Base-by-base conservation (phyloP, 1,140 invertebrate genomes). In the Cyrtorhinus lividipennis region DNA sequence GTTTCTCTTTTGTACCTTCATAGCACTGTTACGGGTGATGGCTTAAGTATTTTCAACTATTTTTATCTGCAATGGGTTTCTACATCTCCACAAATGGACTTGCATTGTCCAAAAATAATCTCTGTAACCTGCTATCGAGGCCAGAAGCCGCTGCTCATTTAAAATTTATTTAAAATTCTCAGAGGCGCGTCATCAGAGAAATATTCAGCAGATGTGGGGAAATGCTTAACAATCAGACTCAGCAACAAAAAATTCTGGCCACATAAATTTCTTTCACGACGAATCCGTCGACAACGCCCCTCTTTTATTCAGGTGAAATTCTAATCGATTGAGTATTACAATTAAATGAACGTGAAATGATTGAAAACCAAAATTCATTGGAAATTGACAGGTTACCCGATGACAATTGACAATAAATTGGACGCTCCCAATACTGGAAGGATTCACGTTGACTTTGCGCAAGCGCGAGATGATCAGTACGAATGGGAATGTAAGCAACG, bases 231-330 rank as follows among this genome's bases (percentile, higher is more conserved):
- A 0, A 76, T 96, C 30, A 80, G 93, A 62, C 79, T 95, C 65
- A 95, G 90, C 57, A 95, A 93, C 72, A 95, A 95, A 72, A 95
- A 95, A 74, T 97, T 96, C 74, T 93, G 91, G n/a, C 73, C 94
- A 97, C 68, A 92, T 97, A 70, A 79, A 93, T 65, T 97, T 92
- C 77, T 84, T 89, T 46, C 80, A 84, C 66, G 90, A 94, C 72
- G 78, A 78, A 12, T 88, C 84, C 71, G 90, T 96, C 0, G 92
- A 96, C 73, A 82, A 84, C 66, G 90, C 92, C 5, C 87, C 96
- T 67, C n/a, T 87, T 84, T 71, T 76, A 95, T 56, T 93, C 90
- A 62, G 80, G 80, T 80, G 68, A 68, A 68, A n/a, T n/a, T n/a
- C n/a, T n/a, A n/a, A n/a, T n/a, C n/a, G n/a, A n/a, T n/a, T n/a